Percentiles rank a stretch among this genome's conserved stretches.
phyloP scores from a whole-genome alignment of 1,140 invertebrate genomes.

The Tetramorium parvispinum region DNA sequence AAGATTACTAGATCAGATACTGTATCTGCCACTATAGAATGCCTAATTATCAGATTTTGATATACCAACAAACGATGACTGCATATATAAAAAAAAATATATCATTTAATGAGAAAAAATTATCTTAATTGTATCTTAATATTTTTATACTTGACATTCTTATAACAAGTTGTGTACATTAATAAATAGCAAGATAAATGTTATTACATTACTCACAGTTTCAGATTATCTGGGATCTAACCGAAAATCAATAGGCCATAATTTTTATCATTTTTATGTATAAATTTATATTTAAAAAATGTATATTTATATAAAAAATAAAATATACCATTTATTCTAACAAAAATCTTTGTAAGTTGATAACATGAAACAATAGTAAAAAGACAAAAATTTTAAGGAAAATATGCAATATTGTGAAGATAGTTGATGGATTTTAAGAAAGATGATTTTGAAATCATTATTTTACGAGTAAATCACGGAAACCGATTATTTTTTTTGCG shows the following conservation, averaged over 20 bases:
- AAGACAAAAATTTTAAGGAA: background rate
- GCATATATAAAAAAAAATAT: background rate
- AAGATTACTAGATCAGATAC: constrained; percentile 14
- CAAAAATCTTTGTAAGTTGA: too few species aligned
- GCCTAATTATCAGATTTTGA: constrained; percentile 20
- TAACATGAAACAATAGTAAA: background rate
- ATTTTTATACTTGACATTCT: too few species aligned
- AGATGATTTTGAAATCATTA: background rate
- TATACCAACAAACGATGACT: background rate
- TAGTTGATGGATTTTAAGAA: background rate
- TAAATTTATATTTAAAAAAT: too few species aligned
- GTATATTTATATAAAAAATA: too few species aligned
- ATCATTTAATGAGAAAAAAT: background rate
- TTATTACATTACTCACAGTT: too few species aligned
- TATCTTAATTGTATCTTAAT: background rate
- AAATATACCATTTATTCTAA: too few species aligned
- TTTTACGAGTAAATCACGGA: background rate
- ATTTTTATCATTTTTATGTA: too few species aligned
- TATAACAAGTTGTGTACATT: background rate
- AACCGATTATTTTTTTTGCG: constrained; percentile 43
- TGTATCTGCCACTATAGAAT: background rate
- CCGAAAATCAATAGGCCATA: background rate
- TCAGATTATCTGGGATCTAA: background rate
- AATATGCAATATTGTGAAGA: background rate
- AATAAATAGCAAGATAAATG: background rate